A percentile compares a stretch with the other conserved stretches of the same genome.
Evolutionary conservation across 2,797 vertebrate species (phyloP).

Genomic region (Lagocephalus sceleratus): DNA sequence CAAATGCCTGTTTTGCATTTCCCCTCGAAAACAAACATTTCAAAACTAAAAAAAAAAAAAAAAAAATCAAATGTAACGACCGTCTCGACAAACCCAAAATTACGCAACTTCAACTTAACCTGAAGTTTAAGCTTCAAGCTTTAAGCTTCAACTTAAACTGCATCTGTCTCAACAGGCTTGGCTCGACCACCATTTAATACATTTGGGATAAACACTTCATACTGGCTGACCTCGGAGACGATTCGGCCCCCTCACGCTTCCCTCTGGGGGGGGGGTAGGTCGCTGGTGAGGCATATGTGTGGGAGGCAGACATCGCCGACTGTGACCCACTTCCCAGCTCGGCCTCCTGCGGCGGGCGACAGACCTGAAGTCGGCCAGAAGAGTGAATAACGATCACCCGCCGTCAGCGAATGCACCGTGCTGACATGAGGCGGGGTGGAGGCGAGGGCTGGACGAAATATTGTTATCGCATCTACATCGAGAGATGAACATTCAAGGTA

Average conservation of each 20-base stretch:
- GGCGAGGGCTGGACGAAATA: too few species aligned
- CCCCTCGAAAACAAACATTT: constrained; percentile 34
- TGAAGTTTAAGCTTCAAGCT: too few species aligned
- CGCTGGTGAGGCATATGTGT: constrained; percentile 38
- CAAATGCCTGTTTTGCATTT: constrained; percentile 71
- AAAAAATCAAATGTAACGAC: constrained; percentile 58
- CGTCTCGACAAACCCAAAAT: constrained; percentile 39
- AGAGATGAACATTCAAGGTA: too few species aligned
- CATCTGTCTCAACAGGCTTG: constrained; percentile 26
- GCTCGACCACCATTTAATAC: constrained; percentile 55
- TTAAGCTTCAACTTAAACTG: constrained; percentile 38
- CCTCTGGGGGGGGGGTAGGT: too few species aligned
- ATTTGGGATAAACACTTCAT: constrained; percentile 52
- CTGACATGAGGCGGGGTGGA: too few species aligned
- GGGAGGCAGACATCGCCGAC: constrained; percentile 37
- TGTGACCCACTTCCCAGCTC: constrained; percentile 48
- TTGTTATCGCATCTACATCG: too few species aligned
- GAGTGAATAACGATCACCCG: constrained; percentile 38
- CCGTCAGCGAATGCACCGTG: too few species aligned
- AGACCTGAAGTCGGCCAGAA: constrained; percentile 48
- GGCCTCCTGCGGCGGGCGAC: constrained; percentile 44
- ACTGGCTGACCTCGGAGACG: constrained; percentile 59
- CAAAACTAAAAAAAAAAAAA: constrained; percentile 45
- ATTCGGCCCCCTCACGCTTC: constrained; percentile 43
- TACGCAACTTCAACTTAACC: constrained; percentile 34